phyloP scores from a whole-genome alignment of 2,888 invertebrate genomes.

The Cheilosia urbana region DNA sequence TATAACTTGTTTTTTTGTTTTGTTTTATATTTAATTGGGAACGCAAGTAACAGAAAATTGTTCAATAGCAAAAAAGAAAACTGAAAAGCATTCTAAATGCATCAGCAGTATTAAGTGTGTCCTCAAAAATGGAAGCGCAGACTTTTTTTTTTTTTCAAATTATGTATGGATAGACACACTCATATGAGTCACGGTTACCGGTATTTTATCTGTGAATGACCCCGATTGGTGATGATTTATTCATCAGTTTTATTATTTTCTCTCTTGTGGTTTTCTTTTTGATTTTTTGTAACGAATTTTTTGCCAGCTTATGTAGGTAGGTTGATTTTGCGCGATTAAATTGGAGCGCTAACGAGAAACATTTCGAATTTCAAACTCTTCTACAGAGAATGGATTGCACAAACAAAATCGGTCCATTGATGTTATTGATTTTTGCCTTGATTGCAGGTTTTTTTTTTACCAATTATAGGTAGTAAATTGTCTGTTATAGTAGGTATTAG shows the following conservation, averaged over 20 bases:
- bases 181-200: conserved; percentile 65
- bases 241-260: conserved; percentile 26
- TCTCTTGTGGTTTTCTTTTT: conserved; percentile 40
- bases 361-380: conserved; percentile 5
- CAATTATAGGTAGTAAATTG: conserved; percentile 21
- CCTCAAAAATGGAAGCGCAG: conserved; percentile 41
- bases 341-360: conserved; percentile 21
- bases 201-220: conserved; percentile 74
- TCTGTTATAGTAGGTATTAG: neutral
- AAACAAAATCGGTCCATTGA: conserved; percentile 15
- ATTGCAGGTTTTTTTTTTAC: conserved; percentile 8
- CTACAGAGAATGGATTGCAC: conserved; percentile 1
- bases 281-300: conserved; percentile 8
- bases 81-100: conserved; percentile 23
- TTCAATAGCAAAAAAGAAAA: conserved; percentile 16
- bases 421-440: conserved; percentile 34
- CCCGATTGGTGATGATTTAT: conserved; percentile 71
- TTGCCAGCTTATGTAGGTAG: neutral
- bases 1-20: conserved; percentile 19
- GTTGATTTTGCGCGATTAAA: conserved; percentile 16
- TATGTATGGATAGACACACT: conserved; percentile 19
- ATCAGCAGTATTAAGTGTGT: conserved; percentile 37
- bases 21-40: conserved; percentile 31
- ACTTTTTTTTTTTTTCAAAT: conserved; percentile 30
- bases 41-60: conserved; percentile 41